A percentile compares a stretch with the other conserved stretches of the same genome.
These are phyloP conservation scores for Prionace glauca DNA, from an alignment of 2,797 vertebrate species.

Conservation along the genomic window DNA sequence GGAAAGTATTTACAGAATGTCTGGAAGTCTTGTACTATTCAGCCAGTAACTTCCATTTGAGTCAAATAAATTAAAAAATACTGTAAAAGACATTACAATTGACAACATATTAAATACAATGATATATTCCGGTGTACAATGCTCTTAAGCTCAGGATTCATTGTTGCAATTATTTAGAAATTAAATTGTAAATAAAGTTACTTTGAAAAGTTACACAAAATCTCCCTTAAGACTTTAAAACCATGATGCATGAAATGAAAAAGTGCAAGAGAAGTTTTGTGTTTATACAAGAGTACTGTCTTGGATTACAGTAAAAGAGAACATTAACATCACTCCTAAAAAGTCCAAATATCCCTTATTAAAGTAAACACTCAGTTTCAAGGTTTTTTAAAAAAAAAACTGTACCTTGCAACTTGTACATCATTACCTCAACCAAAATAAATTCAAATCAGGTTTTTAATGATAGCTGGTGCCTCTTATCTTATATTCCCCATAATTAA, in stretches of 20 bases:
- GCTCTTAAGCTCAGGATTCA: constrained; percentile 21
- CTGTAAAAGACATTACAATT: constrained; percentile 38
- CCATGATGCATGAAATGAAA: constrained; percentile 1
- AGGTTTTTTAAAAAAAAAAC: background rate
- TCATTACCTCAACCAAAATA: constrained; percentile 11
- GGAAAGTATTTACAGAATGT: constrained; percentile 87
- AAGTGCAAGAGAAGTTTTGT: background rate
- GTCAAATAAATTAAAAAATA: constrained; percentile 63
- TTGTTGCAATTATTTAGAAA: constrained; percentile 35
- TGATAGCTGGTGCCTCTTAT: background rate
- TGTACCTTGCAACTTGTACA: background rate
- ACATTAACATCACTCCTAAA: background rate
- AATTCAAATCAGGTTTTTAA: background rate
- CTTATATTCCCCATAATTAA: background rate
- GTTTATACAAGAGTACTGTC: constrained; percentile 1
- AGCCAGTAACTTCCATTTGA: constrained; percentile 67
- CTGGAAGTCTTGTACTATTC: constrained; percentile 78
- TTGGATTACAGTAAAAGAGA: constrained; percentile 20
- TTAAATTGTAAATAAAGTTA: constrained; percentile 21
- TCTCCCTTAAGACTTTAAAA: constrained; percentile 36
- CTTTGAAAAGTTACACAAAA: constrained; percentile 32
- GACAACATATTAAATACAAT: constrained; percentile 36
- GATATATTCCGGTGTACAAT: background rate
- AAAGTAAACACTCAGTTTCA: background rate
- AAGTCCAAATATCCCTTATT: constrained; percentile 16